Base-by-base conservation (phyloP, 2,888 invertebrate species). In the Calameuta filiformis region DNA sequence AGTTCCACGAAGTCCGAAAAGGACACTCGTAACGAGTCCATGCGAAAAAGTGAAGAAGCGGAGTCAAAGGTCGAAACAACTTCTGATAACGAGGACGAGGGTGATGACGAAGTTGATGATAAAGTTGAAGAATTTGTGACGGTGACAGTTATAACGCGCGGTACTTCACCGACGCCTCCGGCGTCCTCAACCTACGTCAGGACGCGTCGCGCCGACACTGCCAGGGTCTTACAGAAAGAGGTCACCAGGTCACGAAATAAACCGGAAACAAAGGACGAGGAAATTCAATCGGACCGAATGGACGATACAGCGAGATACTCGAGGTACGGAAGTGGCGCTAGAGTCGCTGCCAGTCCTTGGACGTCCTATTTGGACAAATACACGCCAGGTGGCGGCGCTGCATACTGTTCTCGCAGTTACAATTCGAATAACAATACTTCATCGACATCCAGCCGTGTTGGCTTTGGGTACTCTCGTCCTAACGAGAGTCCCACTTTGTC, bases 111-210 rank as follows among this genome's bases (percentile, higher is more conserved):
- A 15, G 76, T 37, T 4, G 74, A 71, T 6, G 74, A 78, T n/a
- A 74, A 81, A 23, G 76, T 77, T 11, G 78, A 83, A 11, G 77
- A 77, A 31, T 31, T 92, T 79, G 89, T 93, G 69, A 92, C 94
- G 4, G 90, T 97, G 4, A 93, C 93, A 6, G 94, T 96, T 76
- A 93, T 96, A 4, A 96, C 96, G 0, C 93, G 97, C 79, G 95
- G 95, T 37, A 97, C 97, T 0, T 97, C 97, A 31, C 97, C 97
- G 0, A 96, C 95, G 0, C 95, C 95, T 4, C 94, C 95, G 1
- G 94, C 94, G 0, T 93, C 94, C 0, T 92, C 92, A 23, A 90
- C 91, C 0, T 95, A 94, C 82, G 92, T 95, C 12, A 92, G 96
- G 82, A 94, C 94, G 35, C 93, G 95, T 84, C 93, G 96, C 88